phyloP scores from a whole-genome alignment of 2,797 vertebrate species.

The Coluber constrictor region DNA sequence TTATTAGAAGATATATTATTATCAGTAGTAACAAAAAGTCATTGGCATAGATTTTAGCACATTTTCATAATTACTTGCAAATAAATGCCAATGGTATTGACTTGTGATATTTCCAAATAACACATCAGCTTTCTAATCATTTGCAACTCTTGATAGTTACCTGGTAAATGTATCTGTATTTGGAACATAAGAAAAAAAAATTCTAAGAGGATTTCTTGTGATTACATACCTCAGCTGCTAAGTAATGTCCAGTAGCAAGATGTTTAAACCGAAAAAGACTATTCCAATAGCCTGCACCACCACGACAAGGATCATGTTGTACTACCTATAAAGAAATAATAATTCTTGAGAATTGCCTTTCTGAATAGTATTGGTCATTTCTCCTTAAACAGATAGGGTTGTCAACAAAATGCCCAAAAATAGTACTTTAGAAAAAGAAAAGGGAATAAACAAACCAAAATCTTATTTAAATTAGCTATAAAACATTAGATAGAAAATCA shows the following conservation, averaged over 20 bases:
- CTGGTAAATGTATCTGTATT: neutral
- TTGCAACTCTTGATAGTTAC: neutral
- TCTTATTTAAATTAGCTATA: neutral
- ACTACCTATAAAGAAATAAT: slow-evolving; percentile 79
- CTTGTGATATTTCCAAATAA: neutral
- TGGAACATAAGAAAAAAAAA: neutral
- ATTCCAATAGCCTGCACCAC: slow-evolving; percentile 96
- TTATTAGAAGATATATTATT: neutral
- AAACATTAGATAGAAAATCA: neutral
- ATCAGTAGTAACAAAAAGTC: neutral
- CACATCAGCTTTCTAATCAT: neutral
- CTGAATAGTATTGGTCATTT: neutral
- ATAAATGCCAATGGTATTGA: slow-evolving; percentile 8
- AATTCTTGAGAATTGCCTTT: accelerated
- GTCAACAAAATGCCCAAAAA: neutral
- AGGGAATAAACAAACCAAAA: neutral
- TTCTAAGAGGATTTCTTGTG: neutral
- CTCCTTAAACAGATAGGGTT: accelerated
- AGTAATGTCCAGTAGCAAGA: slow-evolving; percentile 93
- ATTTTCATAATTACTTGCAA: neutral
- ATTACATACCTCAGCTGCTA: slow-evolving; percentile 90
- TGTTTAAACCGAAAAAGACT: slow-evolving; percentile 98
- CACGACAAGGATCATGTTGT: slow-evolving; percentile 95
- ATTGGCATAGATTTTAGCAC: neutral
- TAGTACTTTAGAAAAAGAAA: neutral